phyloP scores from a whole-genome alignment of 2,888 invertebrate species.

The Troglohyphantes excavatus region DNA sequence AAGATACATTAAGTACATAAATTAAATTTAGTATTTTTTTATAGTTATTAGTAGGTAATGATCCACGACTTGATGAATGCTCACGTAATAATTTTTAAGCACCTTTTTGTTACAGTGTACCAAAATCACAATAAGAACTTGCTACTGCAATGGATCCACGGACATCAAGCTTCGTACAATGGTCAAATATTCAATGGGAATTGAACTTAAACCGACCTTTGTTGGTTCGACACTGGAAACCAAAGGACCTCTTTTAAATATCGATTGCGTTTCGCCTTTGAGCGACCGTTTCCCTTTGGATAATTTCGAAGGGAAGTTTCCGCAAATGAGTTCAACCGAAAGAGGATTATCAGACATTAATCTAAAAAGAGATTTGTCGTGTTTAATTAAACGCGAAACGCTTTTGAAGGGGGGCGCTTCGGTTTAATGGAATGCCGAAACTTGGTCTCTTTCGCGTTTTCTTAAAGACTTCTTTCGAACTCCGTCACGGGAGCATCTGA shows the following conservation, averaged over 20 bases:
- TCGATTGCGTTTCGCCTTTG: slow-evolving; percentile 58
- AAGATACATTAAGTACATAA: no score
- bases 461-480: not conserved
- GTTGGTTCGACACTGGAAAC: slow-evolving; percentile 64
- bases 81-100: no score
- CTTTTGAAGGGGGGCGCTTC: slow-evolving; percentile 12
- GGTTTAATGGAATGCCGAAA: slow-evolving; percentile 29
- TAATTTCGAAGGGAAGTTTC: slow-evolving; percentile 66
- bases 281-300: slow-evolving; percentile 56
- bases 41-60: no score
- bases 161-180: no score
- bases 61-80: no score
- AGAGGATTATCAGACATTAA: slow-evolving; percentile 57
- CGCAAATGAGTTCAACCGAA: slow-evolving; percentile 64
- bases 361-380: slow-evolving; percentile 72
- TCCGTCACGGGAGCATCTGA: not conserved
- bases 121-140: no score
- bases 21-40: no score
- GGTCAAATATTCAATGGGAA: no score
- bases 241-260: slow-evolving; percentile 42
- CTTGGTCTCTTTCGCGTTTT: not conserved
- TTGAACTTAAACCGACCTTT: slow-evolving; percentile 52
- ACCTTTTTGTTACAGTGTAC: no score
- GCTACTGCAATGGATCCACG: no score
- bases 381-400: slow-evolving; percentile 63